phyloP scores from a whole-genome alignment of 2,888 invertebrate species.

The Monoplex corrugatus region DNA sequence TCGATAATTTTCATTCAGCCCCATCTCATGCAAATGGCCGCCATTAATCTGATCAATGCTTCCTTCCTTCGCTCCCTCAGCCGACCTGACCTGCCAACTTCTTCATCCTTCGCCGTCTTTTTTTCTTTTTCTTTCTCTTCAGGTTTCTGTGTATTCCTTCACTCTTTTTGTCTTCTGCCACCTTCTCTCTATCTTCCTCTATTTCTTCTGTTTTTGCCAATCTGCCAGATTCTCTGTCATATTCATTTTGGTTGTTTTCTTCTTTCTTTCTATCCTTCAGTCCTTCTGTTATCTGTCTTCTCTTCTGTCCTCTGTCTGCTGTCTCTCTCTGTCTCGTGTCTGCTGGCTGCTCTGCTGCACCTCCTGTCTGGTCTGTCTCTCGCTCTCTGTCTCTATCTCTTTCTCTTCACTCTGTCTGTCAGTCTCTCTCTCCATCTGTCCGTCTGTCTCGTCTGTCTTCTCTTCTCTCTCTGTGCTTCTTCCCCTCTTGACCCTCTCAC shows the following conservation, averaged over 20 bases:
- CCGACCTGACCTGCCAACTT: background rate
- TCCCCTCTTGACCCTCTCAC: background rate
- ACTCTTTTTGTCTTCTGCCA: background rate
- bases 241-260: too few relatives aligned
- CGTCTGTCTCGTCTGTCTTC: too few relatives aligned
- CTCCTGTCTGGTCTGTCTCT: too few relatives aligned
- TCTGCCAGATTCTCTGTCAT: too few relatives aligned
- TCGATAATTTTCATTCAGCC: conserved; percentile 50
- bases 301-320: background rate
- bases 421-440: too few relatives aligned
- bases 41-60: conserved; percentile 54
- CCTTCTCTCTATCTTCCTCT: too few relatives aligned
- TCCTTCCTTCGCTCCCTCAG: background rate
- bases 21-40: conserved; percentile 51
- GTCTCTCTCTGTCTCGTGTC: background rate
- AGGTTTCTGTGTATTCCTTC: background rate
- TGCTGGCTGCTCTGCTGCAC: too few relatives aligned
- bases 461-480: background rate
- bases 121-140: background rate
- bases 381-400: background rate
- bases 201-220: too few relatives aligned
- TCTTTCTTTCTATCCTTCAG: too few relatives aligned
- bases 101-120: background rate
- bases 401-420: too few relatives aligned
- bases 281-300: background rate